Conservation (phyloP, 1,140 invertebrate species). For the Myzus persicae region DNA sequence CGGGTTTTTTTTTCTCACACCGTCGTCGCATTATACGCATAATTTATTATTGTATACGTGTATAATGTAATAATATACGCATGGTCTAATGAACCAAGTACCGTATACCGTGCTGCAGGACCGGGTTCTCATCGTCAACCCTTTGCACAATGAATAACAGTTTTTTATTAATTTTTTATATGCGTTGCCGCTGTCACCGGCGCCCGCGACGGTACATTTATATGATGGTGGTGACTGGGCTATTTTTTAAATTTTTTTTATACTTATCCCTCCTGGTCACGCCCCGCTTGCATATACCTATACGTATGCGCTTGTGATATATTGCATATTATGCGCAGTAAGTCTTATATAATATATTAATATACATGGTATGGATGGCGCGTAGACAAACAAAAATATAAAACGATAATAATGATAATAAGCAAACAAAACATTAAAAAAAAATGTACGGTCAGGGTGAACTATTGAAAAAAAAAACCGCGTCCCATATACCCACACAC, state of each 20-base stretch:
- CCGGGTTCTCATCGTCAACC: conserved; percentile 50
- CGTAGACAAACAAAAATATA: conserved; percentile 29
- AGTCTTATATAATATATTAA: neutral
- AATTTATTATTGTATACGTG: neutral
- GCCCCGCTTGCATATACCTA: too few relatives aligned
- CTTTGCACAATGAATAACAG: conserved; percentile 41
- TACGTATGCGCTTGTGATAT: neutral
- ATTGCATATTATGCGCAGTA: neutral
- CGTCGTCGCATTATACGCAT: neutral
- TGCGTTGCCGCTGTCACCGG: neutral
- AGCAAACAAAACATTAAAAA: neutral
- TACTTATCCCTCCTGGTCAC: neutral
- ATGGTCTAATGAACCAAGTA: conserved; percentile 47
- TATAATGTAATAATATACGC: neutral
- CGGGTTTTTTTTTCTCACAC: conserved; percentile 52
- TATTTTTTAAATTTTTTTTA: conserved; percentile 37
- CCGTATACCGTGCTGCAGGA: neutral
- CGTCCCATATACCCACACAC: neutral
- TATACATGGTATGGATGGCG: neutral
- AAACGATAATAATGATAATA: neutral
- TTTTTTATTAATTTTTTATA: conserved; percentile 50
- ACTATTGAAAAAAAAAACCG: conserved; percentile 5
- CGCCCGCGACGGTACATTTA: neutral
- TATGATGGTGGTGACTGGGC: conserved; percentile 34
- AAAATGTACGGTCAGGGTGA: conserved; percentile 23